These are phyloP conservation scores for Mirza zaza DNA, from an alignment of 2,113 vertebrate species.

Conservation along the genomic window DNA sequence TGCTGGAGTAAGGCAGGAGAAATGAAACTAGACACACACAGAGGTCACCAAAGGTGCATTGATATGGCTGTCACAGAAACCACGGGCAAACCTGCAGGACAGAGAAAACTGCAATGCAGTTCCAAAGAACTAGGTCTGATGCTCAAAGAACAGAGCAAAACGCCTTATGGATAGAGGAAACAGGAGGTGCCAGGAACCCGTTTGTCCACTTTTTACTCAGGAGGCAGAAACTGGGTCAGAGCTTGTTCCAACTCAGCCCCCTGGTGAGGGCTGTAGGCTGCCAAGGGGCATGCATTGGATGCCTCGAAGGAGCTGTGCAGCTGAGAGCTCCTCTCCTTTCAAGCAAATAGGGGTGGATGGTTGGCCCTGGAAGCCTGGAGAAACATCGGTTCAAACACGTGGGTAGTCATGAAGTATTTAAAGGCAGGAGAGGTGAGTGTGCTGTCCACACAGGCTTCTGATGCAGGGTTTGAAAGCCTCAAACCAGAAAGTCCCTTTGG, in stretches of 20 bases:
- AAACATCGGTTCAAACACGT: neutral
- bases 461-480: neutral
- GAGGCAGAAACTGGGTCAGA: slow-evolving; percentile 1
- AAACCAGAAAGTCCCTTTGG: neutral
- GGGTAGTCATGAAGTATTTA: neutral
- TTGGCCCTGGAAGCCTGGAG: neutral
- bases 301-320: neutral
- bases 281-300: neutral
- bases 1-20: neutral
- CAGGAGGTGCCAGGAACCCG: neutral
- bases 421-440: neutral
- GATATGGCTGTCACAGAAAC: neutral
- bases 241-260: neutral
- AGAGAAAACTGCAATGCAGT: neutral
- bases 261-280: neutral
- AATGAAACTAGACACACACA: neutral
- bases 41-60: neutral
- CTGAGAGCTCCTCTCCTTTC: neutral
- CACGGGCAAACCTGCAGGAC: neutral
- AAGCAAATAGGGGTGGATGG: neutral
- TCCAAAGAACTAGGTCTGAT: neutral
- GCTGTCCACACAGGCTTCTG: neutral
- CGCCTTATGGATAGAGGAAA: neutral
- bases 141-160: neutral
- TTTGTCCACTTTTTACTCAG: neutral